These are phyloP conservation scores for Otocyon megalotis DNA, from an alignment of 2,113 vertebrate genomes.

Conservation along the genomic window DNA sequence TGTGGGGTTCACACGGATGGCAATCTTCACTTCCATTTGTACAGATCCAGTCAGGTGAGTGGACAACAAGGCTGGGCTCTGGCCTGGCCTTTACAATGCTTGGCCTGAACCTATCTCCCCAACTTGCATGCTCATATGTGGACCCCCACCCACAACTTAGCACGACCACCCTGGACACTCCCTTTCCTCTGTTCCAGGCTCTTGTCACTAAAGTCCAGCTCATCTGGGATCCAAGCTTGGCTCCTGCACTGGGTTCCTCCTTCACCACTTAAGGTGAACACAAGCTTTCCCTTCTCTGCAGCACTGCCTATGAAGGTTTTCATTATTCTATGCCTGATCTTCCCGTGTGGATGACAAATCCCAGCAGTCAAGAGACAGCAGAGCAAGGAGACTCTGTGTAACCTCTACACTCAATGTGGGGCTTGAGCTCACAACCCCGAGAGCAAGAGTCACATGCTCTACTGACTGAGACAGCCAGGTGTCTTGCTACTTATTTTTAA, in stretches of 20 bases:
- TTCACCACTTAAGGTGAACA: background rate
- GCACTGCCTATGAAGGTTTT: background rate
- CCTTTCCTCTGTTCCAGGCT: background rate
- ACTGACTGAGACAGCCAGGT: background rate
- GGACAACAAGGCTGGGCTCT: background rate
- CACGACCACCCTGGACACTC: accelerated
- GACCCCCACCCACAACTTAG: too few relatives aligned
- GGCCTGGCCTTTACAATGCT: background rate
- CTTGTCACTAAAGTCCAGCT: background rate
- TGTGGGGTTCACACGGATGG: accelerated
- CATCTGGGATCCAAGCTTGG: background rate
- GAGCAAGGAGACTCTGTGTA: background rate
- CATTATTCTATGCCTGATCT: background rate
- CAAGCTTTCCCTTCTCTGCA: background rate
- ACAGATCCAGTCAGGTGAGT: background rate
- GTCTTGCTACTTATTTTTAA: background rate
- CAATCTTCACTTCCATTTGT: background rate
- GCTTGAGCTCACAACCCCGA: background rate
- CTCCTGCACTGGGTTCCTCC: too few relatives aligned
- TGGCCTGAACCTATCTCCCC: background rate
- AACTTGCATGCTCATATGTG: background rate
- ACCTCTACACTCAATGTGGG: background rate
- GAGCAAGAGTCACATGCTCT: background rate
- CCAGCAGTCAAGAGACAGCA: background rate
- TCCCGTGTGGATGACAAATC: background rate